These are phyloP conservation scores for Apogon talboti DNA, from an alignment of 2,797 vertebrate species.

Conservation along the genomic window DNA sequence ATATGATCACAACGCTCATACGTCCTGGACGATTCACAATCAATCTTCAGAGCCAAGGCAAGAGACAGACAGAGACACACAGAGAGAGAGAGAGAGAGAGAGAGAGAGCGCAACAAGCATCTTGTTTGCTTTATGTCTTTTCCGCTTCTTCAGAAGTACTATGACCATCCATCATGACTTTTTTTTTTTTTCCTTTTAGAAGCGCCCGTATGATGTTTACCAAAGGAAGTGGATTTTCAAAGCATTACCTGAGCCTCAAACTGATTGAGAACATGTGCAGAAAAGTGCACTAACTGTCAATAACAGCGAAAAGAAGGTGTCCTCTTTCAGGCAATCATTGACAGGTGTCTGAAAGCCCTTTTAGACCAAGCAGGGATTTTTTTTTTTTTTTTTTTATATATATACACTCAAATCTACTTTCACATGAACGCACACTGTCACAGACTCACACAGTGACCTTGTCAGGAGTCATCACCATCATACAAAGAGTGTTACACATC, in stretches of 20 bases:
- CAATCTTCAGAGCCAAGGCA: conserved; percentile 66
- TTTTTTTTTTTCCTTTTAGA: conserved; percentile 35
- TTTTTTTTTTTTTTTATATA: no score
- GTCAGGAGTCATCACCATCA: conserved; percentile 61
- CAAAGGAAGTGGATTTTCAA: conserved; percentile 62
- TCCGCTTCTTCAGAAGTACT: conserved; percentile 26
- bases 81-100: conserved; percentile 1
- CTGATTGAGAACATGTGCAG: conserved; percentile 66
- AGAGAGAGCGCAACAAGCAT: conserved; percentile 9
- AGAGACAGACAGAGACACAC: conserved; percentile 31
- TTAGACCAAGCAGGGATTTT: conserved; percentile 37
- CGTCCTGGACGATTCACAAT: conserved; percentile 65
- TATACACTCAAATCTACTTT: no score
- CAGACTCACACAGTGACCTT: conserved; percentile 63
- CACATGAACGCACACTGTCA: conserved; percentile 23
- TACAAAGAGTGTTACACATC: conserved; percentile 30
- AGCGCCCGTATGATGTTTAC: conserved; percentile 65
- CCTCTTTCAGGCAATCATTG: conserved; percentile 69
- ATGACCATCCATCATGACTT: conserved; percentile 60
- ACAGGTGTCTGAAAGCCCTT: conserved; percentile 68
- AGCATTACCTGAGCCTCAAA: conserved; percentile 60
- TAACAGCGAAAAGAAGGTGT: conserved; percentile 51
- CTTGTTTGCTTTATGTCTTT: conserved; percentile 49
- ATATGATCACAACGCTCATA: conserved; percentile 68
- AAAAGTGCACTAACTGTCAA: conserved; percentile 56